Evolutionary conservation across 1,140 invertebrate genomes (phyloP).

Genomic region (Trachelipus rathkii): DNA sequence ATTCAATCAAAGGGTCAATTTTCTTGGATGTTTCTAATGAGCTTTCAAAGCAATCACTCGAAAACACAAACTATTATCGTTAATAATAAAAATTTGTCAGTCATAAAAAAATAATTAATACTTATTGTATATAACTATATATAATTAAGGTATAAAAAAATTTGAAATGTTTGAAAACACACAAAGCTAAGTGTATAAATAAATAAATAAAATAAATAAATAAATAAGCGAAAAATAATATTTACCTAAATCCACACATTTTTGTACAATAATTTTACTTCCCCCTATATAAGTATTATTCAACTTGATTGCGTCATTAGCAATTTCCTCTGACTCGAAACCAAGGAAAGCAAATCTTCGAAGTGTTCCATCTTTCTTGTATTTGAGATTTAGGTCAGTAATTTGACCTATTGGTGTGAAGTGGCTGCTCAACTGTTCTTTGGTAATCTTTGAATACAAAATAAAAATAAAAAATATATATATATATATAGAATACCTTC

Average conservation of each 20-base stretch:
- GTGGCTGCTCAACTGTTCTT: constrained; percentile 12
- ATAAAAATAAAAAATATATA: neutral
- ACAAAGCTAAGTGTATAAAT: no score
- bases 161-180: no score
- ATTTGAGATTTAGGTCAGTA: constrained; percentile 20
- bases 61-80: no score
- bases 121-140: no score
- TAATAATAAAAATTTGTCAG: no score
- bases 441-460: constrained; percentile 16
- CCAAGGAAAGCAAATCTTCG: constrained; percentile 21
- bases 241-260: constrained; percentile 20
- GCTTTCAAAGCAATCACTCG: no score
- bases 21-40: no score
- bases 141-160: no score
- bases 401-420: constrained; percentile 7
- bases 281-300: constrained; percentile 12
- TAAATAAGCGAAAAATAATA: no score
- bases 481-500: neutral
- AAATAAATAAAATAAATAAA: no score
- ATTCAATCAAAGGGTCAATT: no score
- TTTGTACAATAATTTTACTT: constrained; percentile 24
- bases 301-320: constrained; percentile 12
- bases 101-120: no score
- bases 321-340: constrained; percentile 18
- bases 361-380: neutral